Evolutionary conservation across 2,797 vertebrate species (phyloP).

Genomic region (Crotalus adamanteus): DNA sequence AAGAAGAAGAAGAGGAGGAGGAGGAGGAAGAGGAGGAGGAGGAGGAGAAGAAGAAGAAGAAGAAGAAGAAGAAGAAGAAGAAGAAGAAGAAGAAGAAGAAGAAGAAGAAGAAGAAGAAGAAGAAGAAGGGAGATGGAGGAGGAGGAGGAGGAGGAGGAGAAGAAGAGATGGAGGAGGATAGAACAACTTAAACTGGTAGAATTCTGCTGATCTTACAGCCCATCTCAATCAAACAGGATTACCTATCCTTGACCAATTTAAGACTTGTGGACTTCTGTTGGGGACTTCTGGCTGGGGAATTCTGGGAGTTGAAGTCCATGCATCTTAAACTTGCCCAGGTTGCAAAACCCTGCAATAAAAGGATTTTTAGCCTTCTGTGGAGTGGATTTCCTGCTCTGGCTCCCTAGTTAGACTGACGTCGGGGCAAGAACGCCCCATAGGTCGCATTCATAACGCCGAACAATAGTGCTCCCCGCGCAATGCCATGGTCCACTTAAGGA

Average conservation of each 20-base stretch:
- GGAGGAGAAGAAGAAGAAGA: neutral
- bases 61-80: neutral
- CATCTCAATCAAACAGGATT: neutral
- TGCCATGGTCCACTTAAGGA: neutral
- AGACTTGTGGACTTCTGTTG: neutral
- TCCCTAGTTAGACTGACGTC: neutral
- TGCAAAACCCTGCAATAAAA: neutral
- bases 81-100: neutral
- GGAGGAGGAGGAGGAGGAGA: no score
- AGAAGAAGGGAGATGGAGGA: neutral
- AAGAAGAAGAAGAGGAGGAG: fast-evolving
- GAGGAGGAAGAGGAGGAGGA: neutral
- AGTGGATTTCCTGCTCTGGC: neutral
- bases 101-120: no score
- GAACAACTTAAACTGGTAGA: neutral
- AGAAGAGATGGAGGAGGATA: neutral
- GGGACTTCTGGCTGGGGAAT: neutral
- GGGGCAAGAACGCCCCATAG: no score
- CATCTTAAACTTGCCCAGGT: neutral
- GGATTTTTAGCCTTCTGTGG: neutral
- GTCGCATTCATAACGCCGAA: neutral
- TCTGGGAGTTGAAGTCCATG: neutral
- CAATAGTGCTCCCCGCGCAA: neutral
- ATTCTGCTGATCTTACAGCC: neutral
- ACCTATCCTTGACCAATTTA: neutral